Evolutionary conservation across 2,888 invertebrate species (phyloP).

Genomic region (Drosophila prostipennis): DNA sequence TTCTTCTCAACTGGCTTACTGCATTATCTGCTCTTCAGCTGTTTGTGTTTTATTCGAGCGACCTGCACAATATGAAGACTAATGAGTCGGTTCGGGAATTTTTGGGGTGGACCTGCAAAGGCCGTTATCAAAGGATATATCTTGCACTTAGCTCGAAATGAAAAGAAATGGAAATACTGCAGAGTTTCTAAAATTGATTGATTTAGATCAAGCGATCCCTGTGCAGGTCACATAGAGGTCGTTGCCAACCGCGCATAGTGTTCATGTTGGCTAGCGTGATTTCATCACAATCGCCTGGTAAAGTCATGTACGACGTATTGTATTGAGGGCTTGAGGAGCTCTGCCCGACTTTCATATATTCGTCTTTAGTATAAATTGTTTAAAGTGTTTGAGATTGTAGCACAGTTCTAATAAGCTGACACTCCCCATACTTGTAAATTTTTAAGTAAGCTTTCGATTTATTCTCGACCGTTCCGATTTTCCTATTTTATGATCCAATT

Average conservation of each 20-base stretch:
- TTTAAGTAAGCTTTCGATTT: too few relatives aligned
- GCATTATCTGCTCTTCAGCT: conserved; percentile 8
- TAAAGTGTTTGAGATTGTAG: too few relatives aligned
- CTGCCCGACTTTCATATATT: too few relatives aligned
- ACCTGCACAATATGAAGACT: conserved; percentile 39
- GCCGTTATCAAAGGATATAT: background rate
- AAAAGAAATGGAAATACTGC: too few relatives aligned
- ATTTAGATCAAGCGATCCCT: background rate
- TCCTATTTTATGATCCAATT: too few relatives aligned
- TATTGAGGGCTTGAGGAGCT: too few relatives aligned
- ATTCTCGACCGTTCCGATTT: too few relatives aligned
- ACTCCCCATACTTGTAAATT: too few relatives aligned
- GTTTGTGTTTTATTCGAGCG: conserved; percentile 3
- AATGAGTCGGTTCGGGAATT: conserved; percentile 11
- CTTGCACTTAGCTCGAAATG: background rate
- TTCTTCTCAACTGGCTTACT: conserved; percentile 59
- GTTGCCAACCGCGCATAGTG: background rate
- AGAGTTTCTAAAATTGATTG: background rate
- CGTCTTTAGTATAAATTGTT: too few relatives aligned
- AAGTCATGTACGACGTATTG: too few relatives aligned
- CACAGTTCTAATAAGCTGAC: too few relatives aligned
- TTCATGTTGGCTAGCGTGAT: background rate
- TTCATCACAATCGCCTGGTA: background rate
- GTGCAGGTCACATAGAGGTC: background rate
- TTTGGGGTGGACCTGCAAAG: conserved; percentile 18